Evolutionary conservation across 2,888 invertebrate genomes (phyloP), one percentile per base, ranked within the genome.

Genomic region (Clivina fossor): DNA sequence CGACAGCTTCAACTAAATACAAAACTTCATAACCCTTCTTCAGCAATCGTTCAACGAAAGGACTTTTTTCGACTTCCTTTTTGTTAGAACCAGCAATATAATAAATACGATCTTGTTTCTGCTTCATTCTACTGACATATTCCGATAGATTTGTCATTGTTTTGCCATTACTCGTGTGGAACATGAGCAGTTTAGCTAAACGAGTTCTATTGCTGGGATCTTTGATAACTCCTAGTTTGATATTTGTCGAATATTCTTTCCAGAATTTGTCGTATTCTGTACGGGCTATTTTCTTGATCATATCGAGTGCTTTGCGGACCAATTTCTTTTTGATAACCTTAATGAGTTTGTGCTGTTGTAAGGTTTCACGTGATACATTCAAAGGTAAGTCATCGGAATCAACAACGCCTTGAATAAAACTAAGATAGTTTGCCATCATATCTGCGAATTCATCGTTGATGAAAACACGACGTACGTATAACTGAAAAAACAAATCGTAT

Each of bases 371-470:
- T 1, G 94, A 94, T 22, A 99, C 98, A 74, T 99, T 99, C 64
- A 99, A 80, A 22, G 99, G 99, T 64, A 99, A 77, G 78, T 99
- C 99, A 75, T 99, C 99, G 8, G 95, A 96, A 78, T 99, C 99
- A 40, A 99, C 98, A 63, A 99, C 90, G 66, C 99, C 99, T 54
- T 90, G 87, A 58, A 99, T 85, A 74, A 99, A 99, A 63, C 84
- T 87, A 65, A 99, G 80, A 74, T 97, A 99, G 73, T 91, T 95
- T 62, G 99, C 98, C 89, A 99, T 93, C 88, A 99, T 93, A 71
- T 99, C 98, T 73, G 93, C 93, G 80, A 99, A 98, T 78, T 99
- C 95, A 74, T 99, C 98, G 5, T 98, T 98, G 76, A 99, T 99
- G 78, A 99, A 99, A 11, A 99, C 99, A 59, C 99, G 83, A 58